Evolutionary conservation across 2,888 invertebrate species (phyloP), one percentile per base, ranked within the genome.

Genomic region (Coelopa pilipes): DNA sequence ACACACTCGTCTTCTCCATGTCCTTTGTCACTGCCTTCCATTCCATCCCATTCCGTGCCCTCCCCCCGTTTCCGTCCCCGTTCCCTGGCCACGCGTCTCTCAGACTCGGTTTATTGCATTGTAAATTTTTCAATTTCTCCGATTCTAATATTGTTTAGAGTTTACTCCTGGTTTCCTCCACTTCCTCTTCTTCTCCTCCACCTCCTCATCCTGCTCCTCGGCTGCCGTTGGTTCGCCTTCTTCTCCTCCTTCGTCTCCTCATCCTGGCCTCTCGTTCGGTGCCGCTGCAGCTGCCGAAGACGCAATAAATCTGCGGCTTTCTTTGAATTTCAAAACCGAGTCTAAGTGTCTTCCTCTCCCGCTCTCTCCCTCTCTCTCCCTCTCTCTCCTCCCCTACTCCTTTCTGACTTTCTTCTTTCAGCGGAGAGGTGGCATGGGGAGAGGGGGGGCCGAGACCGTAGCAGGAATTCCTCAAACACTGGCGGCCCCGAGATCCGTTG

Each of bases 141-240:
- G 49, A 21, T n/a, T 66, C 66, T 24, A 66, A 66, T 60, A 68
- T 68, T 68, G 68, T 68, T 68, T 53, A n/a, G 68, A 53, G 17
- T 55, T 68, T 53, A 68, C 24, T 62, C 34, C n/a, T 62, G 24
- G n/a, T 62, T 45, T 62, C 34, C 9, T 34, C 21, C 11, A 60
- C 13, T 62, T 62, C 15, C 13, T 5, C 34, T 2, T 34, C 34
- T 7, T 34, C 7, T 34, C 34, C 7, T 34, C 34, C 4, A 4
- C 34, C 4, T 34, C 34, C 34, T 53, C 10, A 7, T 53, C 53
- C 10, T 11, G 3, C 13, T 53, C n/a, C 10, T 53, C 13, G n/a
- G n/a, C 10, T 53, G 3, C 15, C 15, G 13, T 53, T 11, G 4
- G 2, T 53, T 53, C 10, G 4, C 53, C 53, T 4, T 53, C n/a